Base-by-base conservation (phyloP, 2,888 invertebrate genomes). In the Notodonta ziczac region DNA sequence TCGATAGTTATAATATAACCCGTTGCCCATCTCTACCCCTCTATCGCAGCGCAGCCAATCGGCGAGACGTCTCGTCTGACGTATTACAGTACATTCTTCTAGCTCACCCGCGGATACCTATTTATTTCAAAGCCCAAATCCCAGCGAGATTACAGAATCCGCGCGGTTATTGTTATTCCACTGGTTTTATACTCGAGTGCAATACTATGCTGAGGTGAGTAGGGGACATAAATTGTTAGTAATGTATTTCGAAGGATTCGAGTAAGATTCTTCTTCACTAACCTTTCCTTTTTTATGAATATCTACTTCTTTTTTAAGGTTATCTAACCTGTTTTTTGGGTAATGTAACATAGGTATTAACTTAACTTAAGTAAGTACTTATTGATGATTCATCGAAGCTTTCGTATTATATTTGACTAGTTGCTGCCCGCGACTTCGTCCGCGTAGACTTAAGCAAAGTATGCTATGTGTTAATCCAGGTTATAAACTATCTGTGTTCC, bases 21-120 rank as follows among this genome's bases (percentile, higher is more conserved):
- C 42, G 10, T 52, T 67, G 66, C 63, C 58, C 76, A 57, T 66
- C 84, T 56, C 85, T 86, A 84, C 6, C 56, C 51, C 62, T 79
- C 83, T 85, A 87, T 87, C 85, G 82, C 73, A 69, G 77, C 75
- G 74, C 78, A 84, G 80, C 84, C 89, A 89, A 89, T 90, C 85
- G 85, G 76, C 76, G 78, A 79, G 67, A 76, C 77, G 79, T 84
- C 82, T n/a, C 76, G 71, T 66, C 67, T 91, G 89, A 91, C 86
- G 85, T 89, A 91, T 91, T 85, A 82, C 86, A 68, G 77, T 85
- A 88, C 90, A 91, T 91, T 89, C 85, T 85, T 91, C 89, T 86
- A 83, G 86, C 85, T 87, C 82, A 81, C 82, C 65, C 68, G 71
- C 78, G 79, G 80, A 78, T 84, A 86, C 85, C 86, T 87, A 89